A percentile compares a stretch with the other conserved stretches of the same genome.
Evolutionary conservation across 2,797 vertebrate species (phyloP).

Genomic region (Melanogrammus aeglefinus): DNA sequence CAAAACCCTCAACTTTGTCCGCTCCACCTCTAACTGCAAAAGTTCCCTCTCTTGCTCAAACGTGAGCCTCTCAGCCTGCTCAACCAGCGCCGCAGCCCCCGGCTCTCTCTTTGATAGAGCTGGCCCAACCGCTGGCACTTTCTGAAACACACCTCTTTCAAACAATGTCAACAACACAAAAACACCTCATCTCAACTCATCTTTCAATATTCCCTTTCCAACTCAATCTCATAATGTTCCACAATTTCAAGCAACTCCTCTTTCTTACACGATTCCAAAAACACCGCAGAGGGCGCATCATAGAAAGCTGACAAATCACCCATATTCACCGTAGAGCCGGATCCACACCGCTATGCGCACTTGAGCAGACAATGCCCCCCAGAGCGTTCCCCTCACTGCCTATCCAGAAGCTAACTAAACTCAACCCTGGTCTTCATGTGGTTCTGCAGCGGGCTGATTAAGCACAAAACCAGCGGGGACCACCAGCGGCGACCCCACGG

Average conservation of each 20-base stretch:
- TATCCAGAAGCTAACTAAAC: neutral
- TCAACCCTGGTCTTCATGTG: constrained; percentile 5
- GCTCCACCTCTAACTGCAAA: no score
- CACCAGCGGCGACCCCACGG: neutral
- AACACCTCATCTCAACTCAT: no score
- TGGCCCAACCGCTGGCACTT: no score
- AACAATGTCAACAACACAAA: no score
- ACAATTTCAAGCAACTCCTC: neutral
- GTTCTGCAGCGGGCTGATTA: neutral
- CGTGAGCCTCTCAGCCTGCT: no score
- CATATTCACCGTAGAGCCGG: neutral
- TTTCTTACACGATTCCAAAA: neutral
- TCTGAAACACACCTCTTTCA: no score
- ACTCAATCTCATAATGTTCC: neutral
- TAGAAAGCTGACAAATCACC: neutral
- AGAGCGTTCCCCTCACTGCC: neutral
- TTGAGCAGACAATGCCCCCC: no score
- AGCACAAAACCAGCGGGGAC: neutral
- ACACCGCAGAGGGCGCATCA: neutral
- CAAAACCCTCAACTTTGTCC: no score
- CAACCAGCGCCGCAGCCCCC: no score
- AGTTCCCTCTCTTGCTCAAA: no score
- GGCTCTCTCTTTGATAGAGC: no score
- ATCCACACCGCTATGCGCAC: neutral
- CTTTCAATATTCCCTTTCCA: neutral